Percentiles rank a stretch among this genome's conserved stretches.
Conservation (phyloP, 2,888 invertebrate genomes). For the Parapristionchus giblindavisi region DNA sequence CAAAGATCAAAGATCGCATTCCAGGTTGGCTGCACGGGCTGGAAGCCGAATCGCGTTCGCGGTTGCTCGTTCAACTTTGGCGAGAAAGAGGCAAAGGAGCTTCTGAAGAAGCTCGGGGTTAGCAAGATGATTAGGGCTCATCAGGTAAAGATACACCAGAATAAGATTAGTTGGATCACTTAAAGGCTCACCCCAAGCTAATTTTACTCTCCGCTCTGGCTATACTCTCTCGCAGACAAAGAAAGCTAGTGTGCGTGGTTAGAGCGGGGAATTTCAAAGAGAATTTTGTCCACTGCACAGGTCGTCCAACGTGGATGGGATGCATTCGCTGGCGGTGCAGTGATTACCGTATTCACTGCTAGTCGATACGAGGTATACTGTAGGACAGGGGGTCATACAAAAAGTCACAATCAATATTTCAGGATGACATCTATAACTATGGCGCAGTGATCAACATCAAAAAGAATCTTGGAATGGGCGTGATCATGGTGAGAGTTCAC, state of each 20-base stretch:
- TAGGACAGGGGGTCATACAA: no score
- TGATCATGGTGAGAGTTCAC: slow-evolving; percentile 1
- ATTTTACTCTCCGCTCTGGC: no score
- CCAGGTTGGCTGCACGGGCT: slow-evolving; percentile 26
- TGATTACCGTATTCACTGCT: slow-evolving; percentile 24
- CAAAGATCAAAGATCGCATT: not conserved
- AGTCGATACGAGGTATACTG: slow-evolving; percentile 33
- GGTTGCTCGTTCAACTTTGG: slow-evolving; percentile 43
- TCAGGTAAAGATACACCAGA: slow-evolving; percentile 36
- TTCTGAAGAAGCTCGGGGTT: slow-evolving; percentile 34
- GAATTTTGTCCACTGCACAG: no score
- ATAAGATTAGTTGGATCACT: no score
- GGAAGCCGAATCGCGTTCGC: slow-evolving; percentile 43
- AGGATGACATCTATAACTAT: no score
- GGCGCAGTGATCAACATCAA: slow-evolving; percentile 17
- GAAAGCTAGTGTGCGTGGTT: no score
- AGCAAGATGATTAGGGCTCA: slow-evolving; percentile 37
- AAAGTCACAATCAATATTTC: no score
- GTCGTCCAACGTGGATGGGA: slow-evolving; percentile 32
- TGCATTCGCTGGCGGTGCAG: not conserved
- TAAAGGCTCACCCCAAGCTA: no score
- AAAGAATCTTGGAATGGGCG: slow-evolving; percentile 18
- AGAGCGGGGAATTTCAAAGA: no score
- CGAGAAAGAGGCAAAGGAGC: slow-evolving; percentile 43
- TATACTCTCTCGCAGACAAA: no score